phyloP scores from a whole-genome alignment of 2,888 invertebrate genomes.

The Pheosia gnoma region DNA sequence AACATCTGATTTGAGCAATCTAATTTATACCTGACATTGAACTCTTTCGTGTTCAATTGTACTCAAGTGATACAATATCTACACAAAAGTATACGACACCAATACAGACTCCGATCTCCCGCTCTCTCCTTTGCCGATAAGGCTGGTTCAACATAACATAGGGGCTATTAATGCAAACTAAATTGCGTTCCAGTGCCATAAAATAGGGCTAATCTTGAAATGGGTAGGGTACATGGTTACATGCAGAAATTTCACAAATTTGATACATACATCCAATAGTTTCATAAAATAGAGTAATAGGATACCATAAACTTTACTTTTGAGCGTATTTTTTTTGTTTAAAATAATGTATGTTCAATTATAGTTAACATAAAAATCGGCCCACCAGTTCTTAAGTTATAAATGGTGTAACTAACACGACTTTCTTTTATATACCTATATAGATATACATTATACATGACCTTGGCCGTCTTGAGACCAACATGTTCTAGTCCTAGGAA shows the following conservation, averaged over 20 bases:
- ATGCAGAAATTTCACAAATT: not conserved
- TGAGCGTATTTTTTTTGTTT: no score
- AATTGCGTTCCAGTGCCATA: constrained; percentile 1
- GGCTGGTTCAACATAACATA: not conserved
- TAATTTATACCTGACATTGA: no score
- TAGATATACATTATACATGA: no score
- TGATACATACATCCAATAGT: not conserved
- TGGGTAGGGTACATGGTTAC: not conserved
- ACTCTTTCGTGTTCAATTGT: no score
- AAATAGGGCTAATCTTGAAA: not conserved
- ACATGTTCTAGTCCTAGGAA: no score
- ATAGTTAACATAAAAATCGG: no score
- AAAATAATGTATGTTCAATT: no score
- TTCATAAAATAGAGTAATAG: not conserved
- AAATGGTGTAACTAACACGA: no score
- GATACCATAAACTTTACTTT: not conserved
- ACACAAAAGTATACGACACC: not conserved
- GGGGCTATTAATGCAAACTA: not conserved
- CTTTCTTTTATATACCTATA: no score
- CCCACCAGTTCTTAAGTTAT: no score
- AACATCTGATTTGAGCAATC: no score
- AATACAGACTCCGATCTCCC: not conserved
- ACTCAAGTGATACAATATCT: not conserved
- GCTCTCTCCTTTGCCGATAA: not conserved
- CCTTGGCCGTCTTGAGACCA: no score